Evolutionary conservation across 2,113 vertebrate species (phyloP), one percentile per base, ranked within the genome.

Genomic region (Aegithalos caudatus): DNA sequence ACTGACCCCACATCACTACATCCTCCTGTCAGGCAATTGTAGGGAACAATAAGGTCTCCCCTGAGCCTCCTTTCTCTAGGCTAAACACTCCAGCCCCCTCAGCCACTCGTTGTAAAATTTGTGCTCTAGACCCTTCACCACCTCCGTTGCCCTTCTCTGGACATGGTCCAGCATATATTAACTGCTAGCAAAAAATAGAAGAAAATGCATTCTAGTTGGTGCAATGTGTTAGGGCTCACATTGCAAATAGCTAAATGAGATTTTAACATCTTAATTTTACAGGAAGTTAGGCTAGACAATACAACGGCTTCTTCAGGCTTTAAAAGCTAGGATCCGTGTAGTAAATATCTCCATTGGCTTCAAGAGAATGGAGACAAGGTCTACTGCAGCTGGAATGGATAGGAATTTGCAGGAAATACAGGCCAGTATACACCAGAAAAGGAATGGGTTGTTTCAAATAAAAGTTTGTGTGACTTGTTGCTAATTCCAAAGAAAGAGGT

Each of bases 401-500:
- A 91, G 33, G 54, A 95, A 80, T 94, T 76, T 77, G 27, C 54
- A 91, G 79, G 87, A 95, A 95, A 85, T 80, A 87, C 29, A 69
- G 54, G 62, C 77, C 35, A 45, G 62, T 95, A 90, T 82, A 92
- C 80, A 85, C 8, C 81, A 95, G 94, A 66, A 95, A 94, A 95
- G 74, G 95, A 96, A 94, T 94, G 93, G 74, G 14, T 91, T 88
- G 14, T 95, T 92, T 97, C 93, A 97, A 95, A 95, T 89, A 95
- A 96, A 95, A 97, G 79, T 61, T 74, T 95, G 86, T 95, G 74
- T 96, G 94, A 95, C 80, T 86, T 74, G 65, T 65, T 93, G 47
- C 74, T 83, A 85, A 82, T 57, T 66, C 73, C 53, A 80, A 60
- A 48, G 38, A 79, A 76, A 81, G 73, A 78, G 35, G 69, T 53